A percentile compares a stretch with the other conserved stretches of the same genome.
These are phyloP conservation scores for Rhamphomyia laevipes DNA, from an alignment of 2,888 invertebrate genomes.

Conservation along the genomic window DNA sequence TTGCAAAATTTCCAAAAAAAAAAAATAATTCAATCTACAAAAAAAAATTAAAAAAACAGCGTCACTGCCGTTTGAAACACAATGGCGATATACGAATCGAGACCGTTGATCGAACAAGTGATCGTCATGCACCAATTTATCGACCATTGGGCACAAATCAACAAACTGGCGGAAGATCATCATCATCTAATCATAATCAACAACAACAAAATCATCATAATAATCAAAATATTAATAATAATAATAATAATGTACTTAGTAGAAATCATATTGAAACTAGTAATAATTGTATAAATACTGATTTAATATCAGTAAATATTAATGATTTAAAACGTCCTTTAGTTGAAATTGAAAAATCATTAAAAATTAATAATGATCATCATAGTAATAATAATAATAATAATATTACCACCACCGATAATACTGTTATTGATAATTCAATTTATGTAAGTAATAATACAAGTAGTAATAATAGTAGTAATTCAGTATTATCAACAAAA, in stretches of 20 bases:
- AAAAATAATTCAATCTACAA: conserved; percentile 5
- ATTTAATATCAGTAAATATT: too few species aligned
- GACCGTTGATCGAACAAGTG: conserved; percentile 34
- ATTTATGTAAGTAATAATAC: background rate
- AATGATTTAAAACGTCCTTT: too few species aligned
- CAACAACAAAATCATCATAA: conserved; percentile 16
- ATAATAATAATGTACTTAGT: conserved; percentile 18
- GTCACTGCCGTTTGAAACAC: conserved; percentile 68
- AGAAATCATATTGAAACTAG: conserved; percentile 15
- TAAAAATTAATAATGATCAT: too few species aligned
- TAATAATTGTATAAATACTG: too few species aligned
- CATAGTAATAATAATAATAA: too few species aligned
- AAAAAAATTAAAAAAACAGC: conserved; percentile 38
- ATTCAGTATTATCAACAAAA: conserved; percentile 15
- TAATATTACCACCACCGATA: background rate
- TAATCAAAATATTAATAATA: conserved; percentile 12
- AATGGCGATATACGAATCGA: conserved; percentile 62
- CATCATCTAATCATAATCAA: background rate
- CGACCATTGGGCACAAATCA: conserved; percentile 29
- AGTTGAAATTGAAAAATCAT: too few species aligned
- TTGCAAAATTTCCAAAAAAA: background rate
- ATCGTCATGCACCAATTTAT: conserved; percentile 26
- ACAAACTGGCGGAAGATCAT: background rate
- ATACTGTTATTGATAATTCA: too few species aligned
- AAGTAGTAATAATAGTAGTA: background rate